A percentile compares a stretch with the other conserved stretches of the same genome.
These are phyloP conservation scores for Calyptommatus sinebrachiatus DNA, from an alignment of 2,113 vertebrate species.

Conservation along the genomic window DNA sequence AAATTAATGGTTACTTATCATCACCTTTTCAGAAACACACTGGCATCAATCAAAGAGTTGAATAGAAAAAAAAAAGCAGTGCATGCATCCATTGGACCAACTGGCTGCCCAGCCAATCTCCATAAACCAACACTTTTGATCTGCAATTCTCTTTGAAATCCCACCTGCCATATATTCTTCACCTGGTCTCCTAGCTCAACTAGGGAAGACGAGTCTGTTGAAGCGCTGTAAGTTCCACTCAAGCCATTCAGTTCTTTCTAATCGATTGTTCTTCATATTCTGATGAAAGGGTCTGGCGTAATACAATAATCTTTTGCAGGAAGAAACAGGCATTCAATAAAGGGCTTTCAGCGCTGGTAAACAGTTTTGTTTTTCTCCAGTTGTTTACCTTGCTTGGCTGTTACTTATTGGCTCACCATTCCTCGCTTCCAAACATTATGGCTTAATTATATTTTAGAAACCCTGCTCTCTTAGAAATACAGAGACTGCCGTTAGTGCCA, in stretches of 20 bases:
- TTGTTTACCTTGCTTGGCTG: slow-evolving; percentile 50
- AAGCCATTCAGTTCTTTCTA: accelerated
- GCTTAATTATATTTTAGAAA: slow-evolving; percentile 56
- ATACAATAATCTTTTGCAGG: not conserved
- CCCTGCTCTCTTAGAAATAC: slow-evolving; percentile 21
- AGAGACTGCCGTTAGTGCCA: slow-evolving; percentile 25
- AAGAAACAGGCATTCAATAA: not conserved
- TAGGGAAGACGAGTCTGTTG: not conserved
- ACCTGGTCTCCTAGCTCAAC: not conserved
- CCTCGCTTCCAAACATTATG: slow-evolving; percentile 40
- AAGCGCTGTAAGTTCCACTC: not conserved
- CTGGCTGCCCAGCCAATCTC: not conserved
- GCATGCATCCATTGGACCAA: not conserved
- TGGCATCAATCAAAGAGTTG: not conserved
- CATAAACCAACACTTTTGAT: not conserved
- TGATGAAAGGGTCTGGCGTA: not conserved
- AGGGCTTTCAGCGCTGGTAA: slow-evolving; percentile 38
- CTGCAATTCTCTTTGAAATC: not conserved
- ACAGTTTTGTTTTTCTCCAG: slow-evolving; percentile 20
- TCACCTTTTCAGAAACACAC: not conserved
- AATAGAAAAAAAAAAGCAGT: not conserved
- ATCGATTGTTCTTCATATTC: not conserved
- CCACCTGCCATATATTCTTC: accelerated
- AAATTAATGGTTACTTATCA: not conserved
- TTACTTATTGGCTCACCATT: slow-evolving; percentile 50